Percentiles rank a stretch among this genome's conserved stretches.
phyloP scores from a whole-genome alignment of 2,113 vertebrate genomes.

The Melanostigma gelatinosum region DNA sequence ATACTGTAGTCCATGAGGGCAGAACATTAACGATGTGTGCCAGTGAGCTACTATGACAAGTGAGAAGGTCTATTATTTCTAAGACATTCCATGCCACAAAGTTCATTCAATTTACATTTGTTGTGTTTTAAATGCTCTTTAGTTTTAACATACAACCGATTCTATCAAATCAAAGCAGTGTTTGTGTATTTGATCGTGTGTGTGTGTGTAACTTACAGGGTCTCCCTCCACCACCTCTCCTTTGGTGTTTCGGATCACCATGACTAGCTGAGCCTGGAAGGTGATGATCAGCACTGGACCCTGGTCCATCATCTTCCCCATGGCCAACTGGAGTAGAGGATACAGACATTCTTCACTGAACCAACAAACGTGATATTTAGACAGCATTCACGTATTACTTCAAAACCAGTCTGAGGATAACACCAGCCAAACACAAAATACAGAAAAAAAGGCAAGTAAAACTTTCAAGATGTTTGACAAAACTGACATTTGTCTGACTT shows the following conservation, averaged over 20 bases:
- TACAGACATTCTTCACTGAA: neutral
- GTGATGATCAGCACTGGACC: conserved; percentile 97
- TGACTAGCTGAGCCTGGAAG: conserved; percentile 96
- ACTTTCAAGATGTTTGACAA: neutral
- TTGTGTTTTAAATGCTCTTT: neutral
- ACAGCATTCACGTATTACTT: neutral
- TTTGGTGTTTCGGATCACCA: conserved; percentile 89
- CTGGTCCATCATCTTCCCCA: conserved; percentile 99
- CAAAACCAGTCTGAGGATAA: neutral
- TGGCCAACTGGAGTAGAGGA: conserved; percentile 85
- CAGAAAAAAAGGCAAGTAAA: neutral
- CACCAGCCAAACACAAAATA: neutral
- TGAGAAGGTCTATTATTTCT: neutral
- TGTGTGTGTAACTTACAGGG: conserved; percentile 85
- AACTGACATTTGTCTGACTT: neutral
- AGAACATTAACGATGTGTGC: neutral
- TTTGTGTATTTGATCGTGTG: neutral
- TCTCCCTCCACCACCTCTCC: conserved; percentile 95
- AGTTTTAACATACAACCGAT: neutral
- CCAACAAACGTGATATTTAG: neutral
- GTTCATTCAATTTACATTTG: neutral
- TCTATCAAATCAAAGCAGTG: neutral
- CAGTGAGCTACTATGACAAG: neutral
- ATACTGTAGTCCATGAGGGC: neutral
- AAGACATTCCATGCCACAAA: neutral